Evolutionary conservation across 2,797 vertebrate species (phyloP).

Genomic region (Coluber constrictor): DNA sequence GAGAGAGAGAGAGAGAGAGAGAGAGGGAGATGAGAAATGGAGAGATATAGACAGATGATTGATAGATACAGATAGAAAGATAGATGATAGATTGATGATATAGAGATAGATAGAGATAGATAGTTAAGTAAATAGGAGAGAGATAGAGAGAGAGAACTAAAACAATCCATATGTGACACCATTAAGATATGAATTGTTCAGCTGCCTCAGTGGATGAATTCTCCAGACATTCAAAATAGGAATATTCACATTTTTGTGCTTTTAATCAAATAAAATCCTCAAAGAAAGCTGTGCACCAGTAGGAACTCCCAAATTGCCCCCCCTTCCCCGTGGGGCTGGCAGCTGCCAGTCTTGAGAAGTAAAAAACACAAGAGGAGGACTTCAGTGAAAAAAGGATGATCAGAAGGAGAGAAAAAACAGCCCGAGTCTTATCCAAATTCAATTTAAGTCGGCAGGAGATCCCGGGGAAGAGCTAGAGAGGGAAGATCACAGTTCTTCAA

Average conservation of each 20-base stretch:
- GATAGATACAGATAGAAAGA: no score
- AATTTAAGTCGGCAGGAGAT: background rate
- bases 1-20: no score
- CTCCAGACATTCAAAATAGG: background rate
- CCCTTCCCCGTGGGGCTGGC: background rate
- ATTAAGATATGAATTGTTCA: background rate
- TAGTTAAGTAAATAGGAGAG: no score
- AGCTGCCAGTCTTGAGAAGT: background rate
- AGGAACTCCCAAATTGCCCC: background rate
- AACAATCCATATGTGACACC: background rate
- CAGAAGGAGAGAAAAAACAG: background rate
- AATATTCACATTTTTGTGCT: background rate
- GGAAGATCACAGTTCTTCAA: background rate
- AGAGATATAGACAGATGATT: no score
- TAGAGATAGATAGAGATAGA: no score
- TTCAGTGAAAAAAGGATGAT: background rate
- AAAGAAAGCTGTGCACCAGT: background rate
- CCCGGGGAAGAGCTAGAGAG: background rate
- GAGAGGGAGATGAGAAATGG: no score
- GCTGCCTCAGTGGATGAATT: background rate
- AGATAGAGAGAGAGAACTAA: no score
- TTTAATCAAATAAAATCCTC: background rate
- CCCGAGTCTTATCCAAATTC: background rate
- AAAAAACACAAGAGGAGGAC: background rate
- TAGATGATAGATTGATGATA: no score